phyloP scores from a whole-genome alignment of 2,888 invertebrate genomes.

The Rhagonycha fulva region DNA sequence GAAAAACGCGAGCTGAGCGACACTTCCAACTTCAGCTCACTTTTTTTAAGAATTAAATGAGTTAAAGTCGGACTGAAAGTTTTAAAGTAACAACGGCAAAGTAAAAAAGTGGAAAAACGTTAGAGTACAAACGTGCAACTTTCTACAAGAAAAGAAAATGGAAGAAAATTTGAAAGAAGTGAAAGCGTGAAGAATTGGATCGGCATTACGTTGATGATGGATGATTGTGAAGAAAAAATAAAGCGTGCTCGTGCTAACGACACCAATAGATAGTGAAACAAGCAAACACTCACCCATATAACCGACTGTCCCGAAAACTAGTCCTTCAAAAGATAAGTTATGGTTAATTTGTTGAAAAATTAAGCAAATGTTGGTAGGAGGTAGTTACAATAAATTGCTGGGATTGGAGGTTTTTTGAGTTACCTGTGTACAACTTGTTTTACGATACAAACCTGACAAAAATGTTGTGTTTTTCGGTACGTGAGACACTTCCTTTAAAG shows the following conservation, averaged over 20 bases:
- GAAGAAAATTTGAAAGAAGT: neutral
- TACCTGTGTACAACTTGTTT: too few relatives aligned
- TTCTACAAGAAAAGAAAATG: neutral
- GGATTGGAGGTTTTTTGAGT: too few relatives aligned
- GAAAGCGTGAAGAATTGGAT: neutral
- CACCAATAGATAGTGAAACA: constrained; percentile 5
- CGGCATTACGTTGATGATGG: neutral
- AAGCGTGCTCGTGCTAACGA: neutral
- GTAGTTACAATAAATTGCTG: neutral
- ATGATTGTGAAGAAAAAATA: neutral
- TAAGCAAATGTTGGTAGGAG: neutral
- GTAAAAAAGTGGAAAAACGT: neutral
- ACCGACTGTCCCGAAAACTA: constrained; percentile 88
- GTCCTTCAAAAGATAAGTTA: constrained; percentile 63
- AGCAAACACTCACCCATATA: constrained; percentile 73
- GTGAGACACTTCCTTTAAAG: too few relatives aligned
- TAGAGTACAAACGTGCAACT: neutral
- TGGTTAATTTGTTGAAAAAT: neutral
- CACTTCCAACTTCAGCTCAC: constrained; percentile 39
- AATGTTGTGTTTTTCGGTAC: too few relatives aligned
- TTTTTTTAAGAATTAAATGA: neutral
- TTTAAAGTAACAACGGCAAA: neutral
- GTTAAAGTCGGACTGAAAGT: constrained; percentile 14
- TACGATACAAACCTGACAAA: too few relatives aligned
- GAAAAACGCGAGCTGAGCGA: constrained; percentile 43